These are phyloP conservation scores for Kryptopterus vitreolus DNA, from an alignment of 2,797 vertebrate genomes.

Conservation along the genomic window DNA sequence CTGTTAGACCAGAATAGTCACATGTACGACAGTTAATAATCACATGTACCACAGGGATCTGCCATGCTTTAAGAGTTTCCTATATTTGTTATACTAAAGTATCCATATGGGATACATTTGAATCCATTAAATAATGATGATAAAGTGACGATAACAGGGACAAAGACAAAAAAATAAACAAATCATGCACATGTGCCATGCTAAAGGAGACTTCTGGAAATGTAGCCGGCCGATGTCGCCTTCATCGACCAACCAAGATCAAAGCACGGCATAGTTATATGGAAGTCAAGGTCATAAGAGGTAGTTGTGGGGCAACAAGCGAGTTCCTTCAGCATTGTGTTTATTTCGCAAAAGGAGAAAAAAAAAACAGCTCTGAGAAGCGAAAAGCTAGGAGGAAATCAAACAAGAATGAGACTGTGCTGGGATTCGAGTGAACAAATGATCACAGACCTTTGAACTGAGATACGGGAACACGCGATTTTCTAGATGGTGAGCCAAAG, in stretches of 20 bases:
- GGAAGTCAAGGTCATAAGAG: conserved; percentile 55
- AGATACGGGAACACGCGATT: conserved; percentile 74
- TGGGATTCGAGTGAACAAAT: conserved; percentile 55
- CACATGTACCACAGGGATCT: conserved; percentile 16
- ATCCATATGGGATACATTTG: no score
- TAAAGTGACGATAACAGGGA: neutral
- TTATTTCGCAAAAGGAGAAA: conserved; percentile 60
- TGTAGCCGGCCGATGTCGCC: conserved; percentile 51
- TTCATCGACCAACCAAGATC: conserved; percentile 53
- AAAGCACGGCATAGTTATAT: conserved; percentile 59
- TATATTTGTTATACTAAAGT: neutral
- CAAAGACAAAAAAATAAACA: conserved; percentile 66
- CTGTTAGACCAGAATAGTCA: conserved; percentile 14
- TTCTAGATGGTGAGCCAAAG: conserved; percentile 67
- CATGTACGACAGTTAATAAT: conserved; percentile 8
- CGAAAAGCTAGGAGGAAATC: conserved; percentile 65
- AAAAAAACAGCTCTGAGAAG: conserved; percentile 67
- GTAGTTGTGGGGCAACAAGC: conserved; percentile 40
- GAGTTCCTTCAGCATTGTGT: conserved; percentile 59
- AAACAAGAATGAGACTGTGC: conserved; percentile 62
- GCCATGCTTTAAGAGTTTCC: conserved; percentile 1
- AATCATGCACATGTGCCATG: conserved; percentile 57
- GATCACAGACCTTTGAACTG: conserved; percentile 75
- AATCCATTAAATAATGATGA: conserved; percentile 9
- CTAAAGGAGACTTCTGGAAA: conserved; percentile 51